Evolutionary conservation across 2,888 invertebrate genomes (phyloP), one percentile per base, ranked within the genome.

Genomic region (Ormyrus pomaceus): DNA sequence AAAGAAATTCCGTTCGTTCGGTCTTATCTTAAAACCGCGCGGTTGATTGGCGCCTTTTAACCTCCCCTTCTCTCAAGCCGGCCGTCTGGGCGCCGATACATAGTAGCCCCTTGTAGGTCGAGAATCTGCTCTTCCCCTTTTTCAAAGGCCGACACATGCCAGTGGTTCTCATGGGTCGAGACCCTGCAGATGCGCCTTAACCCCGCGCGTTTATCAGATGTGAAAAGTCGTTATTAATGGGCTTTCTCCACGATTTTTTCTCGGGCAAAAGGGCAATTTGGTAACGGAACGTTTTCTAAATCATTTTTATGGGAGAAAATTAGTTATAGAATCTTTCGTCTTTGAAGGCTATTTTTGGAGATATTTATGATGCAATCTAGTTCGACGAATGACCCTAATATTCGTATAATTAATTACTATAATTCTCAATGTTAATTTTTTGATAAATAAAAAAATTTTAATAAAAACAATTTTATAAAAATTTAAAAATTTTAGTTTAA

Each of bases 101-200:
- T 73, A 62, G 73, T 73, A 72, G 72, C 78, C 78, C 66, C 68
- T 69, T 19, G 56, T 58, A 34, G 69, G 53, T 65, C 58, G 66
- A 72, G 71, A 65, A 46, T 56, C 62, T 59, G 77, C 71, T 56
- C 45, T 53, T 48, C 61, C 59, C 46, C 13, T 74, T 78, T 84
- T 83, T 62, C 45, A 82, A 84, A 86, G 80, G 59, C 83, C 84
- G 80, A 76, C 73, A 68, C 79, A 74, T 48, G 77, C 45, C 83
- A 84, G 84, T 59, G 84, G 82, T 82, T 80, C 84, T 83, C 84
- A 83, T 64, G n/a, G 55, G 10, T n/a, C n/a, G 50, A 51, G 11
- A 13, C 1, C 11, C 6, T 45, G 64, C 70, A 77, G 77, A 70
- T 77, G 77, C 48, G 51, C 51, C n/a, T 34, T 13, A 56, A 70